Conservation (phyloP, 2,888 invertebrate genomes). For the Agonopterix heracliana region DNA sequence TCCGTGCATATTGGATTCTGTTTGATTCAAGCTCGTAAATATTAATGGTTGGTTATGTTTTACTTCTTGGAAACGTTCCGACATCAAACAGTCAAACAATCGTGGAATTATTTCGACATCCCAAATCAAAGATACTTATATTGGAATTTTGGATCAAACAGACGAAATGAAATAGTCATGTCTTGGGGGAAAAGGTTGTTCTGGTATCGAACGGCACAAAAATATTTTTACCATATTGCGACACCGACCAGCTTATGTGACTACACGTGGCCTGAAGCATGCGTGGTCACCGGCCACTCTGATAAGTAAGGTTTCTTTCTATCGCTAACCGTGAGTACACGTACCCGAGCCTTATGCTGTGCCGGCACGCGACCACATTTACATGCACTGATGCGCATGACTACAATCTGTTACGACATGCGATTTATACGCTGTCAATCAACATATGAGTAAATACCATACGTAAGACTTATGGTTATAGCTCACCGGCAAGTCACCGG, state of each 20-base stretch:
- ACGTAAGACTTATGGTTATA: no score
- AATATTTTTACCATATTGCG: no score
- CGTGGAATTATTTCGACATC: no score
- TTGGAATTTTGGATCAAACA: no score
- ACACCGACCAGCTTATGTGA: no score
- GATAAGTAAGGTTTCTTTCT: constrained; percentile 51
- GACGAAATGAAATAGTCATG: no score
- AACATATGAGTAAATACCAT: neutral
- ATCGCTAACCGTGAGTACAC: constrained; percentile 24
- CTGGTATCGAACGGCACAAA: no score
- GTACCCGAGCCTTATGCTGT: constrained; percentile 41
- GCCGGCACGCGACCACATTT: constrained; percentile 57
- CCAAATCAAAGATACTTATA: no score
- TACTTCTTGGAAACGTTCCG: no score
- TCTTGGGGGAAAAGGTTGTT: no score
- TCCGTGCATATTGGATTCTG: constrained; percentile 6
- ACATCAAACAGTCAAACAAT: no score
- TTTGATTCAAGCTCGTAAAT: neutral
- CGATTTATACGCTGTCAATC: constrained; percentile 16
- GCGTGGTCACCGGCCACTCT: neutral
- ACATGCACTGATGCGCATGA: constrained; percentile 34
- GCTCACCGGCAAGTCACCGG: no score
- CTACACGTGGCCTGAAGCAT: neutral
- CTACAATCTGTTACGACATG: constrained; percentile 35
- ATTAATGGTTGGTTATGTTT: neutral